These are phyloP conservation scores for Melanogrammus aeglefinus DNA, from an alignment of 2,797 vertebrate genomes.

Conservation along the genomic window DNA sequence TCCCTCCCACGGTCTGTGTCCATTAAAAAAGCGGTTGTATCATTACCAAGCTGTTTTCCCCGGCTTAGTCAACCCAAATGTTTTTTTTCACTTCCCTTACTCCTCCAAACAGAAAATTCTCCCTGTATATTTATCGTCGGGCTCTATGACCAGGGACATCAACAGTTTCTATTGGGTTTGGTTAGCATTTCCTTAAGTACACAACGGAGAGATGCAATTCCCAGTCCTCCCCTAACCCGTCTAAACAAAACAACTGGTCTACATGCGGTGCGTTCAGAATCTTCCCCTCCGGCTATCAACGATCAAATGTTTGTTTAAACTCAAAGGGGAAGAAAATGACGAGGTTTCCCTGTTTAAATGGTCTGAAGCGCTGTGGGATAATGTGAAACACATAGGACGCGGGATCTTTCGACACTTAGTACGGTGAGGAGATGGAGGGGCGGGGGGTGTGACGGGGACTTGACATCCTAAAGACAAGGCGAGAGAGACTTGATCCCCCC, in stretches of 20 bases:
- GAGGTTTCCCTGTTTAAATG: conserved; percentile 16
- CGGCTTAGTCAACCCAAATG: conserved; percentile 13
- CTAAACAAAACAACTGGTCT: conserved; percentile 38
- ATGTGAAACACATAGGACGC: conserved; percentile 29
- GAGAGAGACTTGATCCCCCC: background rate
- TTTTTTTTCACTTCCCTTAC: background rate
- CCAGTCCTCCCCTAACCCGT: conserved; percentile 12
- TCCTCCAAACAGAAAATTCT: conserved; percentile 30
- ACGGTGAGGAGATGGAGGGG: no score
- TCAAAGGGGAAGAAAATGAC: conserved; percentile 14
- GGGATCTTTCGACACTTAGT: no score
- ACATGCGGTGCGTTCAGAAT: conserved; percentile 9
- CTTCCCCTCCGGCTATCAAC: conserved; percentile 29
- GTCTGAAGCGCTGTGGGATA: conserved; percentile 26
- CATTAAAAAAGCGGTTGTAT: conserved; percentile 36
- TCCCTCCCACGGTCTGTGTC: background rate
- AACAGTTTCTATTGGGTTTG: conserved; percentile 38
- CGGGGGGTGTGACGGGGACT: background rate
- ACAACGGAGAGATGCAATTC: conserved; percentile 36
- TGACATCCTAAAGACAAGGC: conserved; percentile 12
- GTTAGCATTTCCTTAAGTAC: conserved; percentile 40
- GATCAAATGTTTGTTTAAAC: conserved; percentile 42
- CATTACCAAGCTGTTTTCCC: conserved; percentile 39
- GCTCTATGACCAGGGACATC: conserved; percentile 33
- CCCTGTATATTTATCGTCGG: conserved; percentile 36